Evolutionary conservation across 2,113 vertebrate species (phyloP), one percentile per base, ranked within the genome.

Genomic region (Gadus chalcogrammus): DNA sequence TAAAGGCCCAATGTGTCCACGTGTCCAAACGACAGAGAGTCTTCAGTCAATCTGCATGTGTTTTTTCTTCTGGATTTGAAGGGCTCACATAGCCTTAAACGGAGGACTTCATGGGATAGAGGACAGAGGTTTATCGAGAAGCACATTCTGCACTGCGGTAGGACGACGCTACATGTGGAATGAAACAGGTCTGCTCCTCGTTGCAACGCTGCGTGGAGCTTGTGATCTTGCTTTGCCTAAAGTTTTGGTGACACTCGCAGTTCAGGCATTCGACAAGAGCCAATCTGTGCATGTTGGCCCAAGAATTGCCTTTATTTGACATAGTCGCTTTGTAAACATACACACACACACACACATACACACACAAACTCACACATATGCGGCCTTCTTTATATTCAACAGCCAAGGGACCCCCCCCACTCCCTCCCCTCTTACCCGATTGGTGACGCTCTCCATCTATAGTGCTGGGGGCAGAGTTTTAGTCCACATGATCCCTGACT

Each of bases 371-470:
- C n/a, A 22, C n/a, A n/a, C 5, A 12, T 8, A 61, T 3, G 28
- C 17, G 35, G 18, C 69, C 31, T 20, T 18, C 31, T 16, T 18
- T n/a, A 55, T 52, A 28, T 58, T 72, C 27, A 67, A 24, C 66
- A 70, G 70, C 74, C 75, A 31, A 35, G 74, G 78, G 79, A 78
- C 68, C 72, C 79, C 31, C 31, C 28, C 28, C 28, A n/a, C 28
- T 1, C 20, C 24, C 24, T 24, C 31, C 31, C 31, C 42, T 9
- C 42, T 9, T 9, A 2, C 42, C 42, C 72, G 76, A 82, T 84
- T 73, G 75, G 77, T 82, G 79, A 74, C 71, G 61, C 71, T 77
- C 69, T 73, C 22, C 35, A 65, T 64, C 64, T 71, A 74, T 72
- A 74, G 72, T 82, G 76, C 79, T 73, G 24, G 35, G 68, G 74